phyloP scores from a whole-genome alignment of 2,797 vertebrate species.

The Oceanodroma leucorhoa region DNA sequence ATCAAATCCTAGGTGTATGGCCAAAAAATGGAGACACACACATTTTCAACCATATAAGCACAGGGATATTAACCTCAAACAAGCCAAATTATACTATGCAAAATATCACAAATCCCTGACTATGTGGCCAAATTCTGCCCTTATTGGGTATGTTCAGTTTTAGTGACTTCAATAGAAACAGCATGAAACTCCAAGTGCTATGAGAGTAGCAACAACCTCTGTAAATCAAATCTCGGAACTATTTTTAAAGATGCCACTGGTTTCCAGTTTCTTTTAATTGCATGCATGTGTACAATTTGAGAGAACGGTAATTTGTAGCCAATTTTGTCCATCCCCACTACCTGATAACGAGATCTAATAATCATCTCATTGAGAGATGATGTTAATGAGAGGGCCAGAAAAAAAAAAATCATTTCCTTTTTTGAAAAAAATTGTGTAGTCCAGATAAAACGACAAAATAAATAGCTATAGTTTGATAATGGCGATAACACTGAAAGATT shows the following conservation, averaged over 20 bases:
- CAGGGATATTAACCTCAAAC: not conserved
- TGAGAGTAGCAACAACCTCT: not conserved
- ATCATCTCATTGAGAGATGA: not conserved
- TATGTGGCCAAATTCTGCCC: not conserved
- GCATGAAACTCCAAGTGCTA: not conserved
- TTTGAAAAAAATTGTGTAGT: not conserved
- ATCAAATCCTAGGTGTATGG: not conserved
- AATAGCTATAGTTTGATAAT: not conserved
- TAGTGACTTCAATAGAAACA: not conserved
- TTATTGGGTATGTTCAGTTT: not conserved
- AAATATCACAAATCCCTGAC: not conserved
- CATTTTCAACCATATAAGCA: not conserved
- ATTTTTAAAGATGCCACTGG: not conserved
- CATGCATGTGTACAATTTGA: not conserved
- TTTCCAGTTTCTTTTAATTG: not conserved
- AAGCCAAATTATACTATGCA: not conserved
- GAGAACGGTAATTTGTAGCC: not conserved
- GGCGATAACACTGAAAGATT: not conserved
- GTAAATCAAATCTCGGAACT: not conserved
- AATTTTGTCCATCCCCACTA: not conserved
- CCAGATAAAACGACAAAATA: not conserved
- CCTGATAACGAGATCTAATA: not conserved
- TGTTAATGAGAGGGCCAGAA: not conserved
- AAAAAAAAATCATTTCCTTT: not conserved
- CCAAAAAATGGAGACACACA: not conserved